Base-by-base conservation (phyloP, 2,888 invertebrate species). In the Herminia tarsipennalis region DNA sequence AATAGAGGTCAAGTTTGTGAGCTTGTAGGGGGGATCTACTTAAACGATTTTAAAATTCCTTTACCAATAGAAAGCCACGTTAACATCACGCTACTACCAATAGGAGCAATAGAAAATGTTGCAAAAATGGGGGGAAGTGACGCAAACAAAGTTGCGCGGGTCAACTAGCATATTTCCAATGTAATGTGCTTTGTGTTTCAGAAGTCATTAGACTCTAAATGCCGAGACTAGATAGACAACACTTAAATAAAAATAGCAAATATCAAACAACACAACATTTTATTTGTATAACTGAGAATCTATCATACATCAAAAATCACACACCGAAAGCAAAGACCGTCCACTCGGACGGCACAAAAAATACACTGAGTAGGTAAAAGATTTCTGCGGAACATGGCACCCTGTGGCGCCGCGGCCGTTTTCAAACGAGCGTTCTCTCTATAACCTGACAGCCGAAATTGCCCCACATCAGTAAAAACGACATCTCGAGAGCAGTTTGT, bases 371-470 rank as follows among this genome's bases (percentile, higher is more conserved):
- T 83, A 82, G 82, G 81, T 77, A 83, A 75, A 76, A 68, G 76
- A 83, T 81, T 87, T 88, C 86, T 81, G 85, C 83, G 80, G 80
- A 86, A 50, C 74, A 59, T 49, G 84, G 77, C 88, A 60, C 87
- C 90, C 90, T 63, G 86, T 62, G 57, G 90, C 48, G 88, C 54
- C 62, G 83, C 89, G 88, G 89, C 78, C 66, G 63, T 61, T 46
- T 64, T 76, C 83, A 88, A 88, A 86, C 73, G 78, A 33, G 52
- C 56, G 67, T 70, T 36, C 76, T 69, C 74, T 85, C 73, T 81
- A 63, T 68, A 59, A 68, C 74, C 62, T 88, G 90, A 90, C 90
- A 90, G 87, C 88, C 87, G 86, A 89, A 88, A 89, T 87, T 80
- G 79, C 79, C 78, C 78, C 66, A 76, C 77, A 75, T 79, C 74